These are phyloP conservation scores for Pygathrix nemaeus DNA, from an alignment of 2,113 vertebrate species.

Conservation along the genomic window DNA sequence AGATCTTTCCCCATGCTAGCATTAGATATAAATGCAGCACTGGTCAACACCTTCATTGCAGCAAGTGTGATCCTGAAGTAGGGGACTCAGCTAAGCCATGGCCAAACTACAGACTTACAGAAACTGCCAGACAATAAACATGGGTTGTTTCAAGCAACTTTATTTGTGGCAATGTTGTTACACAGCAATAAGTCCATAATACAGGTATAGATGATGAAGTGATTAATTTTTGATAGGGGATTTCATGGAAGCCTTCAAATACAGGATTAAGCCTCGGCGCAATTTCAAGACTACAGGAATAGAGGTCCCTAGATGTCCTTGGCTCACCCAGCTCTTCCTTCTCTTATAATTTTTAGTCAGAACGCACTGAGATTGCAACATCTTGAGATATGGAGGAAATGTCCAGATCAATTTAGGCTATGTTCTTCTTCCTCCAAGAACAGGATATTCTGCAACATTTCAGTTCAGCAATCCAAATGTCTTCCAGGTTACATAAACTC, in stretches of 20 bases:
- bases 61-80: not conserved
- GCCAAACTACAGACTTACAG: not conserved
- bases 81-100: not conserved
- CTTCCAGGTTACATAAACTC: not conserved
- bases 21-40: not conserved
- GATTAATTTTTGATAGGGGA: not conserved
- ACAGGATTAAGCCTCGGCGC: not conserved
- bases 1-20: not conserved
- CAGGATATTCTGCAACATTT: not conserved
- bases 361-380: not conserved
- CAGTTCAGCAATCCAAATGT: not conserved
- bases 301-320: not conserved
- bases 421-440: not conserved
- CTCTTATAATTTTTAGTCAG: not conserved
- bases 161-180: not conserved
- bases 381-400: not conserved
- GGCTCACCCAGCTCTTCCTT: not conserved
- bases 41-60: not conserved
- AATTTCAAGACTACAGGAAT: not conserved
- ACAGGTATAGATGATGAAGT: not conserved
- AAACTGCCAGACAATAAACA: not conserved
- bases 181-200: not conserved
- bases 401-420: not conserved
- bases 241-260: not conserved
- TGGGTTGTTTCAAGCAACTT: not conserved